Conservation (phyloP, 2,113 vertebrate genomes). For the Alectura lathami region DNA sequence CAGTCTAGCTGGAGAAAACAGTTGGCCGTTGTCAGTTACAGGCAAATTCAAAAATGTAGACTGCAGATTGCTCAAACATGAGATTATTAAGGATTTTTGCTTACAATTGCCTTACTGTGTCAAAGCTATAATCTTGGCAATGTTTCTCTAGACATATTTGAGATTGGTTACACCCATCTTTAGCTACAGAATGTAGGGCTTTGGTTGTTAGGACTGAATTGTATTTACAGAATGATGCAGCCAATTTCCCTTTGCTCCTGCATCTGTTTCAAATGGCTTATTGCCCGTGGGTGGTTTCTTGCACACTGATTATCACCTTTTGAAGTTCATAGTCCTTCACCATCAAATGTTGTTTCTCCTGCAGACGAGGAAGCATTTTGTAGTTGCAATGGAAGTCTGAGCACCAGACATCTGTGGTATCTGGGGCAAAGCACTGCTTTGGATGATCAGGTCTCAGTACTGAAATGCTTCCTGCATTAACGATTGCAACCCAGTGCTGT, state of each 20-base stretch:
- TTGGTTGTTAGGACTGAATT: background rate
- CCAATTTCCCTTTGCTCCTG: conserved; percentile 3
- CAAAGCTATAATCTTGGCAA: conserved; percentile 19
- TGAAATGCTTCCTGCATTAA: background rate
- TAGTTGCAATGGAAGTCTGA: background rate
- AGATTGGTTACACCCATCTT: conserved; percentile 47
- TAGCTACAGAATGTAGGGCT: background rate
- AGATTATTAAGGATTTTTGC: conserved; percentile 1
- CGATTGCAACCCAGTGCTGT: background rate
- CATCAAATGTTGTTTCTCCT: background rate
- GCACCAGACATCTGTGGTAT: background rate
- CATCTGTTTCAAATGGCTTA: conserved; percentile 37
- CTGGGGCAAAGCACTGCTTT: background rate
- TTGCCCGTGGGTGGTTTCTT: background rate
- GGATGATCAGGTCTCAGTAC: background rate
- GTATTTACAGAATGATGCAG: conserved; percentile 9
- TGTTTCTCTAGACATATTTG: background rate
- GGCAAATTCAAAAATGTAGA: background rate
- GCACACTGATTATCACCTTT: background rate
- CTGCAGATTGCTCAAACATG: background rate
- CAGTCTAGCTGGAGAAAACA: background rate
- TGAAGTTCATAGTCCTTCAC: background rate
- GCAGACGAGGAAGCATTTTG: background rate
- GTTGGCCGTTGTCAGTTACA: background rate
- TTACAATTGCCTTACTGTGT: background rate